Evolutionary conservation across 2,113 vertebrate species (phyloP).

Genomic region (Hippocampus abdominalis): DNA sequence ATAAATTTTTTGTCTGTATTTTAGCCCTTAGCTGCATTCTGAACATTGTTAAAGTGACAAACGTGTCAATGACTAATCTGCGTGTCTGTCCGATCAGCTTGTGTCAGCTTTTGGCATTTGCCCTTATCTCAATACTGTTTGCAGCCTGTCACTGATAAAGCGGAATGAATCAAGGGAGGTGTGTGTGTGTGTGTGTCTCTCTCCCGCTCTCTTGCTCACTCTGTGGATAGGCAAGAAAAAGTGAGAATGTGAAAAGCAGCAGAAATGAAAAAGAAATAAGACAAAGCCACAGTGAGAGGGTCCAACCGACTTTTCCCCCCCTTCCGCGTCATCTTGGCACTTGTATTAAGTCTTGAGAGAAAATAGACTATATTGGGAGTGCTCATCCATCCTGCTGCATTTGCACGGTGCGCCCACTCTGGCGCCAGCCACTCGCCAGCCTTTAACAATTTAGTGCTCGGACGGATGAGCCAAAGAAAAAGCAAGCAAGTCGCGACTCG

Average conservation of each 20-base stretch:
- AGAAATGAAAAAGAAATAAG: constrained; percentile 30
- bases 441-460: constrained; percentile 42
- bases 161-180: constrained; percentile 10
- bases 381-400: constrained; percentile 19
- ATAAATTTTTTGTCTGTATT: constrained; percentile 2
- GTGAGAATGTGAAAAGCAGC: constrained; percentile 14
- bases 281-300: constrained; percentile 40
- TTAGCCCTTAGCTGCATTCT: constrained; percentile 25
- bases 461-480: constrained; percentile 47
- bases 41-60: constrained; percentile 60
- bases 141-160: constrained; percentile 68
- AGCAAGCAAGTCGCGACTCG: constrained; percentile 38
- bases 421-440: constrained; percentile 5
- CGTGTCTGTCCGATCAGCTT: constrained; percentile 61
- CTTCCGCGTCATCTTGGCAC: constrained; percentile 15
- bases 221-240: constrained; percentile 13
- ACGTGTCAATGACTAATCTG: constrained; percentile 70
- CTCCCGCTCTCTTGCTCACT: background rate
- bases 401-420: background rate
- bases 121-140: constrained; percentile 68
- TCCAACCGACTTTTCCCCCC: constrained; percentile 12
- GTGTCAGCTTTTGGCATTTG: constrained; percentile 54
- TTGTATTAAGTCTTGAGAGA: constrained; percentile 14
- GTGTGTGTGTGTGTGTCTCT: background rate
- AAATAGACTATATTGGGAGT: constrained; percentile 12